Base-by-base conservation (phyloP, 1,140 invertebrate genomes). In the Tetranychus urticae region DNA sequence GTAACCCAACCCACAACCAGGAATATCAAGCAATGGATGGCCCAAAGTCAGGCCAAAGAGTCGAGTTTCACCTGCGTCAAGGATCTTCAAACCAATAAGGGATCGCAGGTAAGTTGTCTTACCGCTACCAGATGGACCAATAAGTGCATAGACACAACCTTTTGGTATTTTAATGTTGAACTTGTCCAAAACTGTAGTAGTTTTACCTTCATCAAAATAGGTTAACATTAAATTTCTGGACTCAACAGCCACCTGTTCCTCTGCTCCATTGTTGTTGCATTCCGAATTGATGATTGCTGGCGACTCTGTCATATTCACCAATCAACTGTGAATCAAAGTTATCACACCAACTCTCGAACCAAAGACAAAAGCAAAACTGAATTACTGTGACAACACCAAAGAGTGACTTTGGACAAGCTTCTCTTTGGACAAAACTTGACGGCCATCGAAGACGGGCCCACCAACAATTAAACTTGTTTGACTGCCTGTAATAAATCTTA, bases 1-100 rank as follows among this genome's bases (percentile, higher is more conserved):
- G 54, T 75, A 75, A 33, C 74, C 74, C 7, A 74, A 70, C 61
- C 68, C 63, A 34, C 63, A 61, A n/a, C 74, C 74, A 34, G 74
- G 74, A 4, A 75, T 65, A 7, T 42, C 13, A 7, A 6, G 37
- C 13, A n/a, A 39, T 10, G 54, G 39, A 31, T 66, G 35, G 62
- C 63, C 63, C 37, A 64, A 64, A 39, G 42, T 13, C 23, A 47
- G 55, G 12, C 63, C 64, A 37, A 65, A 62, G 6, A 65, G 50
- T n/a, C 8, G 46, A 12, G 65, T 59, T 10, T 33, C 36, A 42
- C 68, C 68, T n/a, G 37, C 10, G 33, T 56, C 37, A 10, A 60
- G 39, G 13, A 33, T 57, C 2, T 56, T 56, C 12, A 62, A 45
- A 0, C 68, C 68, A 4, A 68, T 64, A 56, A 71, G 59, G 54